Conservation (phyloP, 2,888 invertebrate genomes). For the Drosophila vallismaia region DNA sequence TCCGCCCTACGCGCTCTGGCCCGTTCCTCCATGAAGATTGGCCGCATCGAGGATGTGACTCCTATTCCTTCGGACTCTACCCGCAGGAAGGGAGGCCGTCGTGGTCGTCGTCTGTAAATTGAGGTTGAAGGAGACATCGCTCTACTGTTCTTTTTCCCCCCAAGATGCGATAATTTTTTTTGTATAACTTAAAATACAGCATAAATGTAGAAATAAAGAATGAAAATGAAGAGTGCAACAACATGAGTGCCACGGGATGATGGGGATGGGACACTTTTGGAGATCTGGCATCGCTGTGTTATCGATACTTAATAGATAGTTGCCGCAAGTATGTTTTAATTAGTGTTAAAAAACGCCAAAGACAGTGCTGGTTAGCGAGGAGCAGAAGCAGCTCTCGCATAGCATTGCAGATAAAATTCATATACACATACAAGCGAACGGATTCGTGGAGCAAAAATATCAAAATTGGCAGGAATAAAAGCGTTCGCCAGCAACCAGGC, state of each 20-base stretch:
- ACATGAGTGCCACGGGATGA: not conserved
- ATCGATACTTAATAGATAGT: not conserved
- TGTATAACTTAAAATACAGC: constrained; percentile 26
- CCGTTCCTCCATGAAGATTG: constrained; percentile 99
- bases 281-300: not conserved
- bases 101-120: constrained; percentile 98
- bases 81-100: constrained; percentile 99
- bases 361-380: not conserved
- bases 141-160: constrained; percentile 53
- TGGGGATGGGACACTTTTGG: not conserved
- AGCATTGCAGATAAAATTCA: constrained; percentile 50
- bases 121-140: constrained; percentile 29
- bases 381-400: constrained; percentile 15
- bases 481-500: constrained; percentile 23
- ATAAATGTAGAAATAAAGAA: constrained; percentile 43
- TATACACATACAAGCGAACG: constrained; percentile 61
- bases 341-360: not conserved
- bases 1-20: constrained; percentile 99
- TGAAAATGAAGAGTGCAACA: constrained; percentile 20
- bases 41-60: constrained; percentile 99
- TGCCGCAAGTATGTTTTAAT: not conserved
- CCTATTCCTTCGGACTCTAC: constrained; percentile 99
- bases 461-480: constrained; percentile 45
- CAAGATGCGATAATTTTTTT: constrained; percentile 46
- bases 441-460: constrained; percentile 49